Evolutionary conservation across 1,140 invertebrate species (phyloP).

Genomic region (Pseudoatta argentina): DNA sequence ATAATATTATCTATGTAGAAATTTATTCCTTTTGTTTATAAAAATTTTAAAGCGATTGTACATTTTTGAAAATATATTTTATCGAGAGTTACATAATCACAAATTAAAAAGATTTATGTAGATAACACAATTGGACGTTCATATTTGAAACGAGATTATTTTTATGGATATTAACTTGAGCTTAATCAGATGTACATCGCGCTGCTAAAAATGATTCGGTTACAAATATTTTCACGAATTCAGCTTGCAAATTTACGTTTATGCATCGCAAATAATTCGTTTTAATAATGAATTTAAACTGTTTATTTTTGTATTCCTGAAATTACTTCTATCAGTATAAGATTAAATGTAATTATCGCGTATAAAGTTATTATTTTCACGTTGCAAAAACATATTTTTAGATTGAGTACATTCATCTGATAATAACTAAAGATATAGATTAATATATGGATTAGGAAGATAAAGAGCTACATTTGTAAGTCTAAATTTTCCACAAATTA

Average conservation of each 20-base stretch:
- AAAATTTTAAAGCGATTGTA: background rate
- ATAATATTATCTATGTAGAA: background rate
- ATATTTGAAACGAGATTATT: conserved; percentile 28
- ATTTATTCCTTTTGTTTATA: background rate
- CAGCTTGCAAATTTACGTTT: conserved; percentile 20
- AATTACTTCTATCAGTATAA: conserved; percentile 14
- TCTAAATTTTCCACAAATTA: background rate
- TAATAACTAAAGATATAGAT: background rate
- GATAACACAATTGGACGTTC: background rate
- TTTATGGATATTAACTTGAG: conserved; percentile 45
- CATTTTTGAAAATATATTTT: conserved; percentile 25
- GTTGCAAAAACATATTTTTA: conserved; percentile 16
- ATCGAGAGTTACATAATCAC: conserved; percentile 1
- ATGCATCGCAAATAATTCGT: conserved; percentile 31
- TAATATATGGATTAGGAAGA: too few relatives aligned
- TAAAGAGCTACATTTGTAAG: background rate
- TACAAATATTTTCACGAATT: conserved; percentile 32
- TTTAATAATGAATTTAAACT: conserved; percentile 42
- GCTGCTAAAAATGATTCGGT: conserved; percentile 38
- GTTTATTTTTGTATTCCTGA: conserved; percentile 20
- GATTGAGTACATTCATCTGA: background rate
- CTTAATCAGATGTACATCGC: conserved; percentile 26
- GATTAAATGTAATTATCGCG: background rate
- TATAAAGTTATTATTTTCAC: conserved; percentile 30
- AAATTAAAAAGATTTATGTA: conserved; percentile 14